Evolutionary conservation across 2,113 vertebrate species (phyloP).

Genomic region (Oreochromis tanganicae): DNA sequence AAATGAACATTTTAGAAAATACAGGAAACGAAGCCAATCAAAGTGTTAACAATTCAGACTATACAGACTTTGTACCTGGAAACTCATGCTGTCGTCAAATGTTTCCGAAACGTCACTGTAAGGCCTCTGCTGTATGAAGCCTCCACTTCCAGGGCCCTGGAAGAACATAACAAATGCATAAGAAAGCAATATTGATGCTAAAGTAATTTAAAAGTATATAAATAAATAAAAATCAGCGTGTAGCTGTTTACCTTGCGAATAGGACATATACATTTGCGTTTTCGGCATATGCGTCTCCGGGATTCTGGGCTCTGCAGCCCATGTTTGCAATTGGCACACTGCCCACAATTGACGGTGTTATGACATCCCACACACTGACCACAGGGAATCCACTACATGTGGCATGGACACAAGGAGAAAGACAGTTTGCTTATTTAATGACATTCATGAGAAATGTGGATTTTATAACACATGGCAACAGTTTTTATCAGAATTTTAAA

Average conservation of each 20-base stretch:
- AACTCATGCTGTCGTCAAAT: slow-evolving; percentile 32
- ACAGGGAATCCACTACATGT: slow-evolving; percentile 77
- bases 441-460: background rate
- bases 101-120: slow-evolving; percentile 22
- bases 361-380: slow-evolving; percentile 81
- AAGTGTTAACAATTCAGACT: background rate
- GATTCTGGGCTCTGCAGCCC: slow-evolving; percentile 46
- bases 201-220: background rate
- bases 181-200: background rate
- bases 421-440: background rate
- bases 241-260: slow-evolving; percentile 61
- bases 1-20: background rate
- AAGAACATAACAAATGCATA: background rate
- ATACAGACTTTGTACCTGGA: slow-evolving; percentile 16
- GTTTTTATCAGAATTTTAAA: background rate
- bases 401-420: background rate
- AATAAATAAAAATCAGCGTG: background rate
- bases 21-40: background rate
- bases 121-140: background rate
- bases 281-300: slow-evolving; percentile 65
- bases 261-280: slow-evolving; percentile 72
- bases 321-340: slow-evolving; percentile 77
- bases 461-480: background rate
- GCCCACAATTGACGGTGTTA: slow-evolving; percentile 77
- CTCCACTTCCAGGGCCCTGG: slow-evolving; percentile 10